Conservation (phyloP, 2,113 vertebrate species). For the Corythaixoides concolor region DNA sequence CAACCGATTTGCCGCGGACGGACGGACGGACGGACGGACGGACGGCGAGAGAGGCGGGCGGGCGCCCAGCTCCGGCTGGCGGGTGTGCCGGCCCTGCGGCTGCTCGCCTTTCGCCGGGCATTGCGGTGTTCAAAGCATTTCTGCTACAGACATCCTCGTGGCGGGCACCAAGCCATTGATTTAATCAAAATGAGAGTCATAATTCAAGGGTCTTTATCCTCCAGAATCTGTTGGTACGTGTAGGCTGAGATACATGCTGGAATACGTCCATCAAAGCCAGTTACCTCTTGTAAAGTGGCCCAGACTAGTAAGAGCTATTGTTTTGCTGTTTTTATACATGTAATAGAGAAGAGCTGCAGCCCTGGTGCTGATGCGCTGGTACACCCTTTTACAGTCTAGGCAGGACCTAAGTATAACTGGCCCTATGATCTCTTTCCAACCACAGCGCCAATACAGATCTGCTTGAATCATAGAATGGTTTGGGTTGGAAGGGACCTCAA, state of each 20-base stretch:
- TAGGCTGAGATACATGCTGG: not conserved
- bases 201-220: not conserved
- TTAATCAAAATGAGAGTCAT: not conserved
- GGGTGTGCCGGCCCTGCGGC: not conserved
- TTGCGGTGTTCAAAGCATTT: not conserved
- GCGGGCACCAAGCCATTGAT: not conserved
- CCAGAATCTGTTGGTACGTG: not conserved
- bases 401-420: not conserved
- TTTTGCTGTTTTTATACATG: not conserved
- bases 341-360: not conserved
- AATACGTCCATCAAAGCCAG: fast-evolving
- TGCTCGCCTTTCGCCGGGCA: too few species aligned
- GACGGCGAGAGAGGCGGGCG: not conserved
- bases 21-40: too few species aligned
- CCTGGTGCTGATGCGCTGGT: not conserved
- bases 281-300: not conserved
- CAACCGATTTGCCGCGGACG: too few species aligned
- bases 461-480: not conserved
- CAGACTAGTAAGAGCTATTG: not conserved
- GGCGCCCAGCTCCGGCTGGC: not conserved
- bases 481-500: too few species aligned
- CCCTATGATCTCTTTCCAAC: not conserved
- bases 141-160: too few species aligned
- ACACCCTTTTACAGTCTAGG: too few species aligned
- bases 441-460: fast-evolving